A percentile compares a stretch with the other conserved stretches of the same genome.
Evolutionary conservation across 1,140 invertebrate species (phyloP).

Genomic region (Pantala flavescens): DNA sequence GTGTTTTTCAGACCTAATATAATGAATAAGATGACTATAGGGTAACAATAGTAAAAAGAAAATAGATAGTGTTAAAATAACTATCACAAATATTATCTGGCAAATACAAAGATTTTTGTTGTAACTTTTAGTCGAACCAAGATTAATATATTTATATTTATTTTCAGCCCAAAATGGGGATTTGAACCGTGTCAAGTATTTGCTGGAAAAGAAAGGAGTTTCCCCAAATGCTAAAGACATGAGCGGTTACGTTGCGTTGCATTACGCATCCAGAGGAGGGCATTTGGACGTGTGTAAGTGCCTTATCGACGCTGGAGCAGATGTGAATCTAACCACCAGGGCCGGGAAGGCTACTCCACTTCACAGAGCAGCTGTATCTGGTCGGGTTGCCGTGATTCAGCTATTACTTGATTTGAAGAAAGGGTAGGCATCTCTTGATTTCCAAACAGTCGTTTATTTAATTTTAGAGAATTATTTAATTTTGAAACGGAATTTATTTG

Average conservation of each 20-base stretch:
- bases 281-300: constrained; percentile 55
- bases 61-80: background rate
- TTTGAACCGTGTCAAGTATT: background rate
- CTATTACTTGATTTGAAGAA: constrained; percentile 40
- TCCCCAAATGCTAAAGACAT: constrained; percentile 36
- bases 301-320: constrained; percentile 55
- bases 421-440: background rate
- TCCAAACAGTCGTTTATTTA: too few relatives aligned
- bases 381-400: constrained; percentile 48
- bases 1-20: too few relatives aligned
- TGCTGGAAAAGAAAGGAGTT: background rate
- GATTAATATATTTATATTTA: background rate
- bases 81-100: background rate
- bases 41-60: too few relatives aligned
- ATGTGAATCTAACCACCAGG: constrained; percentile 59
- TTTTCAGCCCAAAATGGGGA: background rate
- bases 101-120: too few relatives aligned
- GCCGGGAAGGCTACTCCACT: constrained; percentile 63
- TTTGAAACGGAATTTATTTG: too few relatives aligned
- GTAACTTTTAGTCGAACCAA: too few relatives aligned
- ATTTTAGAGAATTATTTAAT: too few relatives aligned
- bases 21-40: too few relatives aligned
- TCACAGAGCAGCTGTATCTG: constrained; percentile 64
- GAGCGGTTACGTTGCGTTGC: constrained; percentile 65
- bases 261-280: constrained; percentile 76